Percentiles rank a stretch among this genome's conserved stretches.
Evolutionary conservation across 2,113 vertebrate genomes (phyloP).

Genomic region (Gallinago undulata): DNA sequence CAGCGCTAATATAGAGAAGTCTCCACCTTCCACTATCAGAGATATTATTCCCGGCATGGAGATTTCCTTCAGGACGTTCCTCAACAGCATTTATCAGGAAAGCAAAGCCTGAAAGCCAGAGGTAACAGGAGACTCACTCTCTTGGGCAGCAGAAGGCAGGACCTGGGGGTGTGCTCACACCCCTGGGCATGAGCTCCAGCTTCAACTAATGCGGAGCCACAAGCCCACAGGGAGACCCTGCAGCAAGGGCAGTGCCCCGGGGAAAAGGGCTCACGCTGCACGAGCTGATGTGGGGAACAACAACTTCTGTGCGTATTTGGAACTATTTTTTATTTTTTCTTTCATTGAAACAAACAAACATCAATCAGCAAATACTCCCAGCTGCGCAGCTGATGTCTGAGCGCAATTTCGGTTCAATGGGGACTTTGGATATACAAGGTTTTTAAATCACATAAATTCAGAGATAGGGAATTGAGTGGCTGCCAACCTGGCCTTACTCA

Average conservation of each 20-base stretch:
- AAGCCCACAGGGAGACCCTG: not conserved
- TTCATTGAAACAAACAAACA: slow-evolving; percentile 51
- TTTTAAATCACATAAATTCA: slow-evolving; percentile 46
- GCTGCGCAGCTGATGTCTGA: slow-evolving; percentile 11
- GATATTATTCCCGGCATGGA: fast-evolving
- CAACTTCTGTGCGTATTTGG: slow-evolving; percentile 56
- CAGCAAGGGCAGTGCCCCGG: not conserved
- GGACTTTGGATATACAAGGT: slow-evolving; percentile 30
- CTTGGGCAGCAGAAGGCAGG: not conserved
- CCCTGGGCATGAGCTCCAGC: not conserved
- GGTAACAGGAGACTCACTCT: not conserved
- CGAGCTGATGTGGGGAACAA: not conserved
- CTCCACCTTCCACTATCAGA: not conserved
- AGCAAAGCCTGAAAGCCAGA: not conserved
- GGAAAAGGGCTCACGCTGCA: not conserved
- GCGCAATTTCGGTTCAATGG: slow-evolving; percentile 31
- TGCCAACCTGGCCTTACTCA: slow-evolving; percentile 50
- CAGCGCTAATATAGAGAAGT: not conserved
- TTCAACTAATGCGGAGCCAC: not conserved
- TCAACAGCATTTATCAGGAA: not conserved
- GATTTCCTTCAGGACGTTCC: not conserved
- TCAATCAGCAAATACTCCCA: slow-evolving; percentile 48
- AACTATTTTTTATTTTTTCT: slow-evolving; percentile 26
- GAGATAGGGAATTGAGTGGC: slow-evolving; percentile 35
- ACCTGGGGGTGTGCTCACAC: not conserved